Evolutionary conservation across 1,140 invertebrate species (phyloP), one percentile per base, ranked within the genome.

Genomic region (Cyclargus thomasi): DNA sequence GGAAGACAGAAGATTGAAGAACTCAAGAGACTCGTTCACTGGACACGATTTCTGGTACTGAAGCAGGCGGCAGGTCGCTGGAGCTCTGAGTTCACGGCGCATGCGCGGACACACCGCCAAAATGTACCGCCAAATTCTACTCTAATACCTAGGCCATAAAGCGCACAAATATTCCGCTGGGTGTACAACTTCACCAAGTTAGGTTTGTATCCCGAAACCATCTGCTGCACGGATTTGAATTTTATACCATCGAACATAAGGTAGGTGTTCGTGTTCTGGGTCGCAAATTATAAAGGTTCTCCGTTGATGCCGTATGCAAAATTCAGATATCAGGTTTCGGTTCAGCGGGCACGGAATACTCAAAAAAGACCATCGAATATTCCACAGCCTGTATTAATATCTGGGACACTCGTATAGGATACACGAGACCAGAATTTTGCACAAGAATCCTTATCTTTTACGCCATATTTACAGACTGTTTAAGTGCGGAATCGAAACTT

Each of bases 231-330:
- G 39, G 14, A 47, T 47, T 47, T 8, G 1, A 47, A 16, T 11
- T 16, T 16, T 47, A 47, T 2, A 11, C 0, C 0, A 0, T 47
- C 3, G 39, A 3, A 2, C 10, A 47, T 47, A 47, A 47, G 39
- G 39, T 47, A 2, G 0, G 36, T 39, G 36, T 47, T 14, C 3
- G 10, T 47, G 11, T 47, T 47, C 10, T 14, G 39, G 39, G 29
- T 53, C 17, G 55, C 11, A 17, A 65, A 57, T 17, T 29, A 63
- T 67, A 72, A 35, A 73, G 74, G 74, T 70, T 71, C 72, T 74
- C 69, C 69, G 75, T 77, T 73, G 70, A 75, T 79, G 79, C 73
- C 75, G 70, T 74, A 81, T 80, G 82, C 80, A 79, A 82, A 82
- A 80, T 79, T 79, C 71, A 77, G 77, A 77, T 79, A 79, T 77